Base-by-base conservation (phyloP, 1,140 invertebrate genomes). In the Heliconius eleuchia region DNA sequence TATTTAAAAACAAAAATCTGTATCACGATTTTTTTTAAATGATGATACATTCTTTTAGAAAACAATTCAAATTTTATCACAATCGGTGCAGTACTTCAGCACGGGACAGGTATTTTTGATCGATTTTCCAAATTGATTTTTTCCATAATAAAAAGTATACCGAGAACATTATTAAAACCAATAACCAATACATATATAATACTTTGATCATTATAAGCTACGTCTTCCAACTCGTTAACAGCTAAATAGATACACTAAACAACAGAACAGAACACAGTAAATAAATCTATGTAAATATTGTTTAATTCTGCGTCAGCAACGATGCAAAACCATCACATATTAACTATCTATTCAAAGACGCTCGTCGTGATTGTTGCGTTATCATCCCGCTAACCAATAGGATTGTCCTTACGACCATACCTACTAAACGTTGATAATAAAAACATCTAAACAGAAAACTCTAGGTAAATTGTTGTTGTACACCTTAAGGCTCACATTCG, bases 291-390 rank as follows among this genome's bases (percentile, higher is more conserved):
- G 60, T 66, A 73, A 66, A 77, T 76, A 77, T 37, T 76, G 60
- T 80, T 76, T 80, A 80, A 73, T 71, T 91, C 82, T 88, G 90
- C 89, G 85, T 91, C 82, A 85, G 85, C 83, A 84, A 85, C 83
- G 82, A 89, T 82, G 89, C 88, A 91, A 90, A 92, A 90, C 89
- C 88, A 91, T 91, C 86, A 90, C 91, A 92, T 93, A 89, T 91
- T 90, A 82, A 83, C 79, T 80, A 86, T 85, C 87, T 92, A 90
- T 92, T 92, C 92, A 89, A 93, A 90, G 91, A 91, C 86, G 81
- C 88, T 89, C 78, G 77, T 89, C 92, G 92, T 94, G 92, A 92
- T 91, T 81, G 80, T 83, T 80, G 84, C 82, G 84, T 94, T 94
- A 93, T 88, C 92, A 91, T 87, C 76, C 78, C 30, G 72, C 23